Percentiles rank a stretch among this genome's conserved stretches.
phyloP scores from a whole-genome alignment of 2,797 vertebrate species.

The Zenarchopterus dispar region DNA sequence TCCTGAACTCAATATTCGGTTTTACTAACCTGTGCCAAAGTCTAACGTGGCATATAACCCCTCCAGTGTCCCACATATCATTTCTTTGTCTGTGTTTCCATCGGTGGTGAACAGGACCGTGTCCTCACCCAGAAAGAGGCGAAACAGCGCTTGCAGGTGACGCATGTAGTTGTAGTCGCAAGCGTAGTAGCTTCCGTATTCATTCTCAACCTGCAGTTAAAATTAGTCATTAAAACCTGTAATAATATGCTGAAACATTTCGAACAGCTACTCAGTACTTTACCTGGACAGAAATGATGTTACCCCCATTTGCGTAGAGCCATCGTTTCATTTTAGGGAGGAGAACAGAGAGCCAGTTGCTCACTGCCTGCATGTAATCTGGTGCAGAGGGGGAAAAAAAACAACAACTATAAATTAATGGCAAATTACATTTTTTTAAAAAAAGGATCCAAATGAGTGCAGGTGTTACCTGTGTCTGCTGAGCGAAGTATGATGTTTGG shows the following conservation, averaged over 20 bases:
- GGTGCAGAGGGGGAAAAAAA: constrained; percentile 21
- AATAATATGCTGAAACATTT: background rate
- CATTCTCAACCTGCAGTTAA: constrained; percentile 91
- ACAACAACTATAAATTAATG: background rate
- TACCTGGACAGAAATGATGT: constrained; percentile 96
- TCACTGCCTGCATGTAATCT: constrained; percentile 91
- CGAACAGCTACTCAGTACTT: background rate
- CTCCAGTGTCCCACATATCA: constrained; percentile 89
- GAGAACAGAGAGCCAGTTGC: constrained; percentile 89
- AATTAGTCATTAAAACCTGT: background rate
- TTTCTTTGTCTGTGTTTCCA: constrained; percentile 81
- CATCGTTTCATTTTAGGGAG: constrained; percentile 89
- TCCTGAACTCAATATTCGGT: background rate
- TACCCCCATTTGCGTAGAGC: constrained; percentile 91
- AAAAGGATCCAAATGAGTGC: background rate
- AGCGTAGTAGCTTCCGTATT: constrained; percentile 93
- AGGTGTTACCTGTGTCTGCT: constrained; percentile 84
- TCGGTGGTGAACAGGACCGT: constrained; percentile 94
- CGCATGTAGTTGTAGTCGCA: constrained; percentile 92
- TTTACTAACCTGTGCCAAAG: constrained; percentile 90
- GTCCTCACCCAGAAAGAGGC: constrained; percentile 84
- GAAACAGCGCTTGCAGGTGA: constrained; percentile 86
- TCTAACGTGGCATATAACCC: constrained; percentile 92
- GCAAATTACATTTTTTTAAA: background rate
- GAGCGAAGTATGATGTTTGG: constrained; percentile 88